Evolutionary conservation across 2,888 invertebrate genomes (phyloP).

Genomic region (Eugnorisma glareosa): DNA sequence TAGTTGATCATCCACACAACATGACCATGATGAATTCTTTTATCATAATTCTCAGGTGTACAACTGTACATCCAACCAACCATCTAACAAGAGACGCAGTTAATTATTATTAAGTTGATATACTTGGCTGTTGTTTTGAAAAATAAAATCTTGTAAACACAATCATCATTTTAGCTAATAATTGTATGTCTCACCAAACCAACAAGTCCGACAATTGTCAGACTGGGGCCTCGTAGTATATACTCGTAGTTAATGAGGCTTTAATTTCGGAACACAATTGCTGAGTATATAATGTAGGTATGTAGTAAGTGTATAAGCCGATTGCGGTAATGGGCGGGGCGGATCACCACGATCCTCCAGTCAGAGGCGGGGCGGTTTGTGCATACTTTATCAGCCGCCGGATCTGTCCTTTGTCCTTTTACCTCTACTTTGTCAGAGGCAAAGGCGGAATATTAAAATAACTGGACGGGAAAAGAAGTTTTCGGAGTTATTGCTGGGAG

Average conservation of each 20-base stretch:
- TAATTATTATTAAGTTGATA: not conserved
- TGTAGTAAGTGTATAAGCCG: slow-evolving; percentile 74
- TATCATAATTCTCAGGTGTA: not conserved
- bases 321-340: slow-evolving; percentile 84
- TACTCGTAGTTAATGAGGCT: slow-evolving; percentile 57
- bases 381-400: slow-evolving; percentile 83
- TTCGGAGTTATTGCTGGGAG: not conserved
- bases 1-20: not conserved
- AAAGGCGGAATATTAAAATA: slow-evolving; percentile 55
- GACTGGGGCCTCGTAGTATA: slow-evolving; percentile 34
- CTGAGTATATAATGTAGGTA: slow-evolving; percentile 64
- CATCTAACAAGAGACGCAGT: no score
- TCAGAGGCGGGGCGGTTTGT: slow-evolving; percentile 85
- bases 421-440: slow-evolving; percentile 37
- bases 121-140: not conserved
- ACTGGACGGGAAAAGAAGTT: slow-evolving; percentile 22
- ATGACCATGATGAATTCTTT: not conserved
- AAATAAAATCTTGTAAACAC: not conserved
- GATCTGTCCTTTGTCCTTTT: slow-evolving; percentile 77
- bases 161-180: not conserved
- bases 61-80: no score
- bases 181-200: not conserved
- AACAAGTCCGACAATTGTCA: not conserved
- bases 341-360: slow-evolving; percentile 81
- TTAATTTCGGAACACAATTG: slow-evolving; percentile 63